Conservation (phyloP, 2,113 vertebrate genomes). For the Carlito syrichta region DNA sequence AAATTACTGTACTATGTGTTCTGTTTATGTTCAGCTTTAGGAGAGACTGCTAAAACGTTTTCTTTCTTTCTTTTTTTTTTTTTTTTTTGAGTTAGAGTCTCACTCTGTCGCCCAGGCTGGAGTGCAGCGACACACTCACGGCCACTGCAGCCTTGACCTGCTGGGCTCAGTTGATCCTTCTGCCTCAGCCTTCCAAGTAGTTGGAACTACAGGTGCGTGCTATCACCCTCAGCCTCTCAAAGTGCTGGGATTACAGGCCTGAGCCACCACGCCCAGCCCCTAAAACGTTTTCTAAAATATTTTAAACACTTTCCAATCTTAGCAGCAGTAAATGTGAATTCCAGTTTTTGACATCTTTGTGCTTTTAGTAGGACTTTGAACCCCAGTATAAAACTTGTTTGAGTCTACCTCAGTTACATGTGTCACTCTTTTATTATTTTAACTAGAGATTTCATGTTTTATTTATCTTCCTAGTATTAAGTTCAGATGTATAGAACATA, state of each 20-base stretch:
- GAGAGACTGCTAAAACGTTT: background rate
- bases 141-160: too few relatives aligned
- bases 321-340: background rate
- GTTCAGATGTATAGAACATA: background rate
- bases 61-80: background rate
- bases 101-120: too few relatives aligned
- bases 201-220: too few relatives aligned
- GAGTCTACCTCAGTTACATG: background rate
- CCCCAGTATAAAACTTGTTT: background rate
- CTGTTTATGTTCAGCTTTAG: background rate
- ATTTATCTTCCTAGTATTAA: background rate
- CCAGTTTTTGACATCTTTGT: background rate
- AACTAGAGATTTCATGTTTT: conserved; percentile 6
- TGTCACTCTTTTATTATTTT: background rate
- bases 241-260: too few relatives aligned
- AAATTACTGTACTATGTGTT: background rate
- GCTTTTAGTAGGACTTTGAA: background rate
- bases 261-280: too few relatives aligned
- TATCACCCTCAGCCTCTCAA: too few relatives aligned
- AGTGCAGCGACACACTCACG: too few relatives aligned
- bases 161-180: too few relatives aligned
- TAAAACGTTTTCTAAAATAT: too few relatives aligned
- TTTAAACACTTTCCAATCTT: background rate
- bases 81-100: too few relatives aligned
- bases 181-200: too few relatives aligned